phyloP scores from a whole-genome alignment of 2,888 invertebrate species.

The Anodontia alba region DNA sequence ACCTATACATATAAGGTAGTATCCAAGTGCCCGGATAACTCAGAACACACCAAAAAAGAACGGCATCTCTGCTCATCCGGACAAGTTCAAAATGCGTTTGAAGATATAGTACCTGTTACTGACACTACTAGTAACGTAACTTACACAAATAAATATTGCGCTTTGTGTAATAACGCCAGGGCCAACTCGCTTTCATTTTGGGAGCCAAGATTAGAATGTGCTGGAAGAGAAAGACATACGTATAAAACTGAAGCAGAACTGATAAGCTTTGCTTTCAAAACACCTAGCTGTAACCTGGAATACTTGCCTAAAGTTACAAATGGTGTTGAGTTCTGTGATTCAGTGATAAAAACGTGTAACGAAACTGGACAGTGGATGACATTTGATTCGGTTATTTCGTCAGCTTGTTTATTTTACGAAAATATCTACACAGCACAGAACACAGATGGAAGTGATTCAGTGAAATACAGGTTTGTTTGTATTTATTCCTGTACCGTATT shows the following conservation, averaged over 20 bases:
- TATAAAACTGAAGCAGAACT: background rate
- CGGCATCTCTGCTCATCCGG: background rate
- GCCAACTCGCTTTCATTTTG: background rate
- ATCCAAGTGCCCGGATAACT: background rate
- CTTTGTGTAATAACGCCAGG: background rate
- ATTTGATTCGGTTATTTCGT: background rate
- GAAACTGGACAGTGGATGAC: background rate
- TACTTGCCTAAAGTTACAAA: background rate
- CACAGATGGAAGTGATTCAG: too few species aligned
- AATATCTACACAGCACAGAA: background rate
- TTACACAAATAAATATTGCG: background rate
- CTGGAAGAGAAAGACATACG: background rate
- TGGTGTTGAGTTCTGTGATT: background rate
- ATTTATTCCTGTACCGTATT: too few species aligned
- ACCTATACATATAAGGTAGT: background rate
- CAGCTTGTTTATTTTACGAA: background rate
- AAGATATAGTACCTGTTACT: background rate
- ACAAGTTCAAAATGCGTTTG: background rate
- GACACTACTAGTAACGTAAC: background rate
- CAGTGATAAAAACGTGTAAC: background rate
- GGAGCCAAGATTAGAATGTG: background rate
- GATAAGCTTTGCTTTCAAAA: background rate
- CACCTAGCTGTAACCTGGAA: background rate
- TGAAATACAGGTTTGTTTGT: background rate
- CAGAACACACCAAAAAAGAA: background rate